Percentiles rank a stretch among this genome's conserved stretches.
Conservation (phyloP, 2,888 invertebrate genomes). For the Oxycera nigricornis region DNA sequence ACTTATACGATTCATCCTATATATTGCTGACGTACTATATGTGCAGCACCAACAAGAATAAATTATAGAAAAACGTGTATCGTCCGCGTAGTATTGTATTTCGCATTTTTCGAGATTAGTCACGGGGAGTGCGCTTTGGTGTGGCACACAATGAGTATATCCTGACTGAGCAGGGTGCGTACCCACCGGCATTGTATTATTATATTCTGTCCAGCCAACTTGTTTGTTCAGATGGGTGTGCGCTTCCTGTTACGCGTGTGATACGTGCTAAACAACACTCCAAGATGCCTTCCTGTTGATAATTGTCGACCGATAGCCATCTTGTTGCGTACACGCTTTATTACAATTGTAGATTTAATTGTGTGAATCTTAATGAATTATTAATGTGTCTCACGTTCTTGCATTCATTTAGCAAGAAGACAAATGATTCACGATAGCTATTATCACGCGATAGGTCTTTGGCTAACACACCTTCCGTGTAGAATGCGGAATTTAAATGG, state of each 20-base stretch:
- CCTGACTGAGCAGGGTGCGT: slow-evolving; percentile 9
- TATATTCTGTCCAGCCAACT: slow-evolving; percentile 15
- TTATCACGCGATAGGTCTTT: no score
- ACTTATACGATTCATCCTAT: no score
- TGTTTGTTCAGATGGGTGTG: slow-evolving; percentile 28
- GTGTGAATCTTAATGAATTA: slow-evolving; percentile 3
- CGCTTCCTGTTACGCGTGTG: slow-evolving; percentile 29
- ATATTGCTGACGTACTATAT: no score
- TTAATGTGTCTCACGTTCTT: no score
- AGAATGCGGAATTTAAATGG: no score
- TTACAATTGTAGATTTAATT: slow-evolving; percentile 16
- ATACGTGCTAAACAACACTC: neutral
- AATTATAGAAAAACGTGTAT: neutral
- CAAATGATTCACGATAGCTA: no score
- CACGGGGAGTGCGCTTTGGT: slow-evolving; percentile 16
- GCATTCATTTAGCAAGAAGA: no score
- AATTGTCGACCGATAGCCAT: neutral
- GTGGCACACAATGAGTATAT: neutral
- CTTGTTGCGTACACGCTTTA: slow-evolving; percentile 8
- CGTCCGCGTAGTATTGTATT: slow-evolving; percentile 15
- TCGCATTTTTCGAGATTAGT: slow-evolving; percentile 27
- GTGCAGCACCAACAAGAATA: neutral
- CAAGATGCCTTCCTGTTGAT: slow-evolving; percentile 12
- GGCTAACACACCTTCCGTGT: no score
- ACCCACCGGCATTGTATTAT: neutral